Conservation (phyloP, 2,797 vertebrate genomes). For the Spatula versicolor region DNA sequence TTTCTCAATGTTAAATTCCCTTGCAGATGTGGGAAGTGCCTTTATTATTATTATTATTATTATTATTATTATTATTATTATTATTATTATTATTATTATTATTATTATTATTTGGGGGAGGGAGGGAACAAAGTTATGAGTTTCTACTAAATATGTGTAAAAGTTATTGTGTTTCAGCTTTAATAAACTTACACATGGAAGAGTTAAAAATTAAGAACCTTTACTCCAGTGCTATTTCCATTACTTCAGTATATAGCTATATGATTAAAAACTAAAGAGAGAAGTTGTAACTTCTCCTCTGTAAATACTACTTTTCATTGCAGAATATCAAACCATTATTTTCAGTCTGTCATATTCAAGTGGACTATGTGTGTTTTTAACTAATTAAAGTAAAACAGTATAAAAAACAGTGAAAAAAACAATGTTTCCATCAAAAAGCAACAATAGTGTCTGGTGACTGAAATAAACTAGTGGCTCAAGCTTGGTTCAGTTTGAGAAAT, state of each 20-base stretch:
- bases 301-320: not conserved
- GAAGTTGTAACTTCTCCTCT: not conserved
- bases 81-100: not conserved
- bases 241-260: not conserved
- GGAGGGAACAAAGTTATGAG: not conserved
- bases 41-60: not conserved
- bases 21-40: not conserved
- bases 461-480: not conserved
- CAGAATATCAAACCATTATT: not conserved
- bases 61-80: not conserved
- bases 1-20: not conserved
- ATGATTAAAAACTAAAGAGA: not conserved
- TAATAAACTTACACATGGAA: not conserved
- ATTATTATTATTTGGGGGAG: no score
- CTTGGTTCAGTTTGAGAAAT: not conserved
- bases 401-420: not conserved
- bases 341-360: not conserved
- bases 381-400: not conserved
- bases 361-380: not conserved
- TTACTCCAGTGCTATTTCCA: not conserved
- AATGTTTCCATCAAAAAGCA: not conserved
- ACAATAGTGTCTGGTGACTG: not conserved
- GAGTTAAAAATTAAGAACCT: not conserved
- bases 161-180: not conserved
- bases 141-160: not conserved